Evolutionary conservation across 2,888 invertebrate species (phyloP).

Genomic region (Zaprionus bogoriensis): DNA sequence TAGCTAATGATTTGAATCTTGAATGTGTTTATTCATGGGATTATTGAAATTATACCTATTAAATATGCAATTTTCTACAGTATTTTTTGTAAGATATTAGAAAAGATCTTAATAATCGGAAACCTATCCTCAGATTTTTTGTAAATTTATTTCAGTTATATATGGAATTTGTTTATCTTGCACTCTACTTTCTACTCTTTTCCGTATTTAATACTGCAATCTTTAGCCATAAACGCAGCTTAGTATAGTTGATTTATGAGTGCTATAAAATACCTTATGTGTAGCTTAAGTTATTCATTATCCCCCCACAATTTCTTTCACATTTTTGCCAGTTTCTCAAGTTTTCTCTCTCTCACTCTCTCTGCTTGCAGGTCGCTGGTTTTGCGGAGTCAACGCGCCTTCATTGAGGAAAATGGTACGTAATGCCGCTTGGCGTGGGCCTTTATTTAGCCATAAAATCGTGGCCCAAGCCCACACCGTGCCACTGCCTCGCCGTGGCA

Average conservation of each 20-base stretch:
- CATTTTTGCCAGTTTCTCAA: constrained; percentile 12
- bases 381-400: constrained; percentile 81
- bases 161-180: too few species aligned
- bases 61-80: too few species aligned
- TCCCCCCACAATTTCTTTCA: neutral
- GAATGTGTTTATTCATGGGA: neutral
- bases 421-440: constrained; percentile 53
- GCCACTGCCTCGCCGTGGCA: constrained; percentile 3
- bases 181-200: too few species aligned
- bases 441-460: constrained; percentile 40
- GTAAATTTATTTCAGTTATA: too few species aligned
- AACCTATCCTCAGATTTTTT: too few species aligned
- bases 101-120: too few species aligned
- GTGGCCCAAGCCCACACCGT: constrained; percentile 61
- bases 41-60: neutral
- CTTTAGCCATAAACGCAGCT: too few species aligned
- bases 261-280: too few species aligned
- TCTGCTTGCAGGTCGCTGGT: constrained; percentile 80
- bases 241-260: too few species aligned
- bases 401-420: constrained; percentile 82
- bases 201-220: too few species aligned
- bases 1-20: neutral
- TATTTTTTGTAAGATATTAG: too few species aligned
- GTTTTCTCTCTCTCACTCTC: constrained; percentile 25
- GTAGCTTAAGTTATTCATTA: neutral